Conservation (phyloP, 2,888 invertebrate species). For the Orthosia incerta region DNA sequence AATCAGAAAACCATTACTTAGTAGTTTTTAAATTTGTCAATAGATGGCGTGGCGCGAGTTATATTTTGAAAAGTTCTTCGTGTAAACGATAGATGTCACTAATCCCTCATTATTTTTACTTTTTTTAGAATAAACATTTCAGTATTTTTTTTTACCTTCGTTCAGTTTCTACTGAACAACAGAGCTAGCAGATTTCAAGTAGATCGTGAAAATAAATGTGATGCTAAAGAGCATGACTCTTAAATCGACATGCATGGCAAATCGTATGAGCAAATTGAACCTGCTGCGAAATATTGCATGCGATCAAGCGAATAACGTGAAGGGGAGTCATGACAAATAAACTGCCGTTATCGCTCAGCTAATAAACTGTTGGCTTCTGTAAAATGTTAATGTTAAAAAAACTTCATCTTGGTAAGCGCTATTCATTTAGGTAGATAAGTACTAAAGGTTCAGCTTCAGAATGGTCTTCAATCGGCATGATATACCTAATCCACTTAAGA, state of each 20-base stretch:
- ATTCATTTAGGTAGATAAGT: too few species aligned
- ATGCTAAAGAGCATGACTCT: slow-evolving; percentile 22
- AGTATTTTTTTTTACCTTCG: neutral
- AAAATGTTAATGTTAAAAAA: slow-evolving; percentile 5
- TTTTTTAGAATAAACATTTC: neutral
- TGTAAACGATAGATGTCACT: slow-evolving; percentile 27
- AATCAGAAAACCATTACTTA: fast-evolving
- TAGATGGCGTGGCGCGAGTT: slow-evolving; percentile 3
- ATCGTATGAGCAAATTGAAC: slow-evolving; percentile 50
- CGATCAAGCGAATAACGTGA: slow-evolving; percentile 51
- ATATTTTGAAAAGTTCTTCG: neutral
- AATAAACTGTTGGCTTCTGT: slow-evolving; percentile 35
- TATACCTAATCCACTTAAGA: neutral
- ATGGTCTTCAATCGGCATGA: too few species aligned
- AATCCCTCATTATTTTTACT: too few species aligned
- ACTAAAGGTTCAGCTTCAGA: too few species aligned
- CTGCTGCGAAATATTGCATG: slow-evolving; percentile 56
- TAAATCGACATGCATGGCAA: slow-evolving; percentile 40
- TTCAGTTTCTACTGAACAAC: too few species aligned
- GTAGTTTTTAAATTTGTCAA: neutral
- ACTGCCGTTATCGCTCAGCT: slow-evolving; percentile 50
- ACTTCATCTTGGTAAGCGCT: neutral
- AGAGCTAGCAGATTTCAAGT: too few species aligned
- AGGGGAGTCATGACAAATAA: slow-evolving; percentile 54
- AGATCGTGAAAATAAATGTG: neutral